Conservation (phyloP, 2,888 invertebrate genomes). For the Unio delphinus region DNA sequence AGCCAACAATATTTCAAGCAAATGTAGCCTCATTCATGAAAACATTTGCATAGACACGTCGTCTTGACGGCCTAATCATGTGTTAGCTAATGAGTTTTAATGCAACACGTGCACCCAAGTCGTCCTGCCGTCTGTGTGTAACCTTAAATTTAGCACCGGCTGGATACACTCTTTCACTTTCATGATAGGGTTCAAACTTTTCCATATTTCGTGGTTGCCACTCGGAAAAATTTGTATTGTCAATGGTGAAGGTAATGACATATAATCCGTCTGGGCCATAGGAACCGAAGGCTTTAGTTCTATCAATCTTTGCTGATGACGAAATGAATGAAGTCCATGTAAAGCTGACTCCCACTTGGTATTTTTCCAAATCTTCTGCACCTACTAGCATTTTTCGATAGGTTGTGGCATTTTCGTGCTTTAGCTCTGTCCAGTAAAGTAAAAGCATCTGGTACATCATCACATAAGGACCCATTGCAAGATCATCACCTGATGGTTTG, state of each 20-base stretch:
- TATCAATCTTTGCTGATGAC: conserved; percentile 7
- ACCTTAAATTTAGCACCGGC: conserved; percentile 11
- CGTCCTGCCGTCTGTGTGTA: not conserved
- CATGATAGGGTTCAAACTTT: conserved; percentile 8
- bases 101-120: too few relatives aligned
- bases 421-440: conserved; percentile 11
- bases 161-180: conserved; percentile 21
- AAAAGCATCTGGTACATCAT: conserved; percentile 24
- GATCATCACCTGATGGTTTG: conserved; percentile 19
- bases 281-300: conserved; percentile 16
- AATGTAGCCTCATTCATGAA: too few relatives aligned
- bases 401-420: conserved; percentile 11
- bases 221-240: not conserved
- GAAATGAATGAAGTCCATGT: conserved; percentile 23
- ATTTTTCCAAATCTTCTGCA: conserved; percentile 7
- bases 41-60: too few relatives aligned
- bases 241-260: not conserved
- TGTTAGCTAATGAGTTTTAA: too few relatives aligned
- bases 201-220: conserved; percentile 19
- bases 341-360: conserved; percentile 14
- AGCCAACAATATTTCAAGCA: too few relatives aligned
- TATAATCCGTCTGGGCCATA: conserved; percentile 5
- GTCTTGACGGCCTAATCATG: too few relatives aligned
- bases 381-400: conserved; percentile 18
- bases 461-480: conserved; percentile 24